Percentiles rank a stretch among this genome's conserved stretches.
Evolutionary conservation across 1,140 invertebrate species (phyloP).

Genomic region (Stratiolaelaps scimitus): DNA sequence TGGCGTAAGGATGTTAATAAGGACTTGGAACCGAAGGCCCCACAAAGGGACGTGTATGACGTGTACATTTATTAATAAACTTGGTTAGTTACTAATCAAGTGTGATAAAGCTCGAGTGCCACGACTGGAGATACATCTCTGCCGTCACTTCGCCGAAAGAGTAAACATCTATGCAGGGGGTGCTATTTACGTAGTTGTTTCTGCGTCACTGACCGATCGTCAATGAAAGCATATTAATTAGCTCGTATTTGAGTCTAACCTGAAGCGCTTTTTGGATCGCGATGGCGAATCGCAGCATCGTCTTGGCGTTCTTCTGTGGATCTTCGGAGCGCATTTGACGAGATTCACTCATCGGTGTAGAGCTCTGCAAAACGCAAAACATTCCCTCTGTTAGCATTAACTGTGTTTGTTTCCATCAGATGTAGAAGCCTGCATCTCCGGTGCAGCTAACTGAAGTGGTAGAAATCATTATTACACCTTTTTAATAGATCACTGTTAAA

Average conservation of each 20-base stretch:
- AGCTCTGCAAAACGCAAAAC: slow-evolving; percentile 35
- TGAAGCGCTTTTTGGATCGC: slow-evolving; percentile 22
- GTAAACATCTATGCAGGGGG: too few species aligned
- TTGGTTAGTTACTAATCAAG: too few species aligned
- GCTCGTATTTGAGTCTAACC: background rate
- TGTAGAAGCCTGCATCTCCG: background rate
- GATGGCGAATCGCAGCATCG: slow-evolving; percentile 16
- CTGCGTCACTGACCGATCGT: too few species aligned
- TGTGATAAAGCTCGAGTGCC: too few species aligned
- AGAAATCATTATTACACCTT: slow-evolving; percentile 23
- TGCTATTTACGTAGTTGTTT: too few species aligned
- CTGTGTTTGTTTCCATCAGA: slow-evolving; percentile 31
- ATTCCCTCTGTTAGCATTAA: slow-evolving; percentile 43
- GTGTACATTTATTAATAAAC: too few species aligned
- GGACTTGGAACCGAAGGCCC: too few species aligned
- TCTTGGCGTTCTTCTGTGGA: slow-evolving; percentile 20
- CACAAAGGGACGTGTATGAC: too few species aligned
- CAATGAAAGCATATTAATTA: too few species aligned
- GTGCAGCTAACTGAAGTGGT: background rate
- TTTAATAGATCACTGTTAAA: slow-evolving; percentile 25
- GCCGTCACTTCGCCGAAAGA: too few species aligned
- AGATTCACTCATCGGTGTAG: background rate
- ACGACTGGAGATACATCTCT: too few species aligned
- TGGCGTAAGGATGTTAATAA: too few species aligned
- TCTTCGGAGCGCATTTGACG: slow-evolving; percentile 18